Evolutionary conservation across 1,140 invertebrate species (phyloP), one percentile per base, ranked within the genome.

Genomic region (Scaptodrosophila lebanonensis): DNA sequence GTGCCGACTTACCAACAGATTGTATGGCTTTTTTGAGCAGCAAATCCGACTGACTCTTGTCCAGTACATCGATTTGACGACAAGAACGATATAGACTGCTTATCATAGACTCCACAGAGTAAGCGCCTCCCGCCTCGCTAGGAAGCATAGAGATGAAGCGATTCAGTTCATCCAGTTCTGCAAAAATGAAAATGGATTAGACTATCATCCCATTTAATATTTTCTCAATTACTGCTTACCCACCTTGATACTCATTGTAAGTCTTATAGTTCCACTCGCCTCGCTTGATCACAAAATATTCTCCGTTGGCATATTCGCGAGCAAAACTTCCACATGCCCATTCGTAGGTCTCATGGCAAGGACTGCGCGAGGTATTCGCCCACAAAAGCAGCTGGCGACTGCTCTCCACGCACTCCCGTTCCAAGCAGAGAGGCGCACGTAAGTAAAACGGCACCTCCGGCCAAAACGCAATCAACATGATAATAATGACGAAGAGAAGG

Each of bases 181-280:
- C 1, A 38, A 49, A 22, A 4, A 0, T 12, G 11, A 7, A 15
- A 7, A 3, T 9, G 8, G 18, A n/a, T 12, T n/a, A 6, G n/a
- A n/a, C 5, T 16, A 11, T 8, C 8, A 2, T 0, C 0, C 3
- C 0, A 15, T 12, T 2, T 0, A 18, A 49, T 33, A 17, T n/a
- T 22, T 4, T 30, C 3, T 18, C 3, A 22, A 9, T 3, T 16
- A 3, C 6, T 12, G 27, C 33, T n/a, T 16, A 27, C 76, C 70
- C 35, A 86, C 85, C 85, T 68, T 86, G 73, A 66, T 86, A 86
- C 65, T 86, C 85, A 58, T 84, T 83, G 56, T 83, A 83, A 56
- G 84, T 83, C 68, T 84, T 82, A 47, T 84, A 83, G 52, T 84
- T 83, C 84, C 84, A 86, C 63, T 86, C 85, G 52, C 85, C 85